Percentiles rank a stretch among this genome's conserved stretches.
Evolutionary conservation across 2,888 invertebrate genomes (phyloP).

Genomic region (Melieria crassipennis): DNA sequence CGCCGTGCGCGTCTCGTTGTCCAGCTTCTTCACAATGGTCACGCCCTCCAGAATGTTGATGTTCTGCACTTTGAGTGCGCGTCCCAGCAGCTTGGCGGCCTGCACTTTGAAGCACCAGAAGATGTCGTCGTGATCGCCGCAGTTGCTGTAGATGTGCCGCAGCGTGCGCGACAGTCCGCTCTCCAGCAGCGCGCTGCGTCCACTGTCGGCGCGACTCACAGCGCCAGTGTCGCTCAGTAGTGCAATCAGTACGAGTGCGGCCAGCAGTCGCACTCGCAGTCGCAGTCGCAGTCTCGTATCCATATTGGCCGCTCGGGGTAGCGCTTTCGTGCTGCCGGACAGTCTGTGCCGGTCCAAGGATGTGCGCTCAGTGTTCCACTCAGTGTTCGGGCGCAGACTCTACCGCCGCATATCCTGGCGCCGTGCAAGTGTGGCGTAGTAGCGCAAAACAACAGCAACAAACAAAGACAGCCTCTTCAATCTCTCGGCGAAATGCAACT

Average conservation of each 20-base stretch:
- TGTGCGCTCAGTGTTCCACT: background rate
- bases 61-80: conserved; percentile 72
- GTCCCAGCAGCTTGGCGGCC: conserved; percentile 73
- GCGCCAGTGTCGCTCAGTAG: conserved; percentile 6
- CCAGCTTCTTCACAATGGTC: conserved; percentile 68
- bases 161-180: conserved; percentile 58
- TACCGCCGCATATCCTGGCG: conserved; percentile 26
- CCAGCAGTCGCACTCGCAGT: conserved; percentile 49
- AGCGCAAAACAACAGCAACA: background rate
- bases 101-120: conserved; percentile 78
- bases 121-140: conserved; percentile 72
- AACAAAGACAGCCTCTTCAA: conserved; percentile 16
- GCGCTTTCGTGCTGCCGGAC: background rate
- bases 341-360: background rate
- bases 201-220: background rate
- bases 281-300: conserved; percentile 43
- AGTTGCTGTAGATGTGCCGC: conserved; percentile 67
- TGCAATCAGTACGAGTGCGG: conserved; percentile 46
- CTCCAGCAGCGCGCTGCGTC: conserved; percentile 48
- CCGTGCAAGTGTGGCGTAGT: background rate
- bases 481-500: conserved; percentile 51
- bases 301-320: background rate
- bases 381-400: background rate
- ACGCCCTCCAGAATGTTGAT: conserved; percentile 74
- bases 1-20: conserved; percentile 60